Evolutionary conservation across 2,113 vertebrate genomes (phyloP).

Genomic region (Gobiocypris rarus): DNA sequence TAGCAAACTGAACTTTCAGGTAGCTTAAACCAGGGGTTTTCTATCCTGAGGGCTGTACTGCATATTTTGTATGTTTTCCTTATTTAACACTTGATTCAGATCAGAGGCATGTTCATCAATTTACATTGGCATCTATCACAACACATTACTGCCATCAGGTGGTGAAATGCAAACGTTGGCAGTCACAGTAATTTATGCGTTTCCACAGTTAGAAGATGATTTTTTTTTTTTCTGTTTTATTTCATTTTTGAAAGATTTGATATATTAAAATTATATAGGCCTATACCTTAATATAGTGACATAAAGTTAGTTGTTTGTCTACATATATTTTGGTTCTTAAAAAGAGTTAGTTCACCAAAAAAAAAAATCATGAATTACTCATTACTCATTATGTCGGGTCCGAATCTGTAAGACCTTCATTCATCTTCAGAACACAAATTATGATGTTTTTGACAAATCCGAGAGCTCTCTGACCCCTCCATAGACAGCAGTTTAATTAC

Average conservation of each 20-base stretch:
- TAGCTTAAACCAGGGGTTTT: no score
- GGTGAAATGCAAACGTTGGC: not conserved
- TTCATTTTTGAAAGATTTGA: not conserved
- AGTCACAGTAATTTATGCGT: not conserved
- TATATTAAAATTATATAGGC: not conserved
- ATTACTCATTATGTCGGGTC: no score
- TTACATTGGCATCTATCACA: not conserved
- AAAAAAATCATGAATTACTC: no score
- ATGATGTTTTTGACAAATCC: no score
- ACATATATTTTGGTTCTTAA: not conserved
- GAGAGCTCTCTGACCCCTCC: no score
- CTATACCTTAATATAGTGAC: not conserved
- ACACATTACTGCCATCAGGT: conserved; percentile 36
- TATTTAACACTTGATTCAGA: not conserved
- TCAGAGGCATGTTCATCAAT: not conserved
- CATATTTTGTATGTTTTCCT: not conserved
- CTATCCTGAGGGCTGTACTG: no score
- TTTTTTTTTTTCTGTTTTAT: not conserved
- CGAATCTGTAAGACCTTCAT: no score
- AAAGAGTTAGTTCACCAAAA: no score
- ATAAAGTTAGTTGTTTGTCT: not conserved
- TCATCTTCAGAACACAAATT: no score
- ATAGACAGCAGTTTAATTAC: no score
- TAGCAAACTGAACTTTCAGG: not conserved
- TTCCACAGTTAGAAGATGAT: not conserved